Evolutionary conservation across 2,888 invertebrate species (phyloP), one percentile per base, ranked within the genome.

Genomic region (Odontothrips loti): DNA sequence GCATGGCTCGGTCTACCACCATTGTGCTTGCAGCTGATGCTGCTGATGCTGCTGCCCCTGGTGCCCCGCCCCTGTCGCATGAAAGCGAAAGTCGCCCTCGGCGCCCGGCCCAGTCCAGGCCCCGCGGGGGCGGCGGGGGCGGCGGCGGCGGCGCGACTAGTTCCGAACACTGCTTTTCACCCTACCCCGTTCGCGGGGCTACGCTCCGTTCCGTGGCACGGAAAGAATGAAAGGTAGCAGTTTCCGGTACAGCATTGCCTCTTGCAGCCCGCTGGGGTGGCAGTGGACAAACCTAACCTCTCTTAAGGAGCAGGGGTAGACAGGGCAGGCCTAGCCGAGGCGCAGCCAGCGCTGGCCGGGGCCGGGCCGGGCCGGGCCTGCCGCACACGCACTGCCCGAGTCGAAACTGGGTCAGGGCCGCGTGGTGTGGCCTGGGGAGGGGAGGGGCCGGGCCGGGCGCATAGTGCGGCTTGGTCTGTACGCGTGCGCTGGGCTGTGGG

Each of bases 381-480:
- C 12, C 58, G n/a, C 58, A 43, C 58, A 58, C 58, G 58, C 58
- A 88, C 89, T 89, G 89, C 89, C 89, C 89, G 89, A 88, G 89
- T 87, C 89, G 89, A 87, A 89, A 89, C 86, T 89, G 89, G 89
- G 89, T 89, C 88, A 88, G 86, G 88, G 88, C 80, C 80, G 58
- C 58, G 58, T 17, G 12, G 51, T 20, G 51, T 20, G 51, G 51
- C 51, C 15, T 51, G 12, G 51, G 6, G 51, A 17, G 20, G 51
- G 15, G 51, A 17, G 34, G 34, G 51, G 20, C 51, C 6, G 51
- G 58, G 17, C 58, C 17, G 58, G 58, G 6, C 58, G 34, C 34
- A 43, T 43, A 43, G 34, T 58, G n/a, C 58, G 58, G 58, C 20
- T 15, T 15, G 34, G 34, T 43, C 34, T 6, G 34, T 6, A 6